phyloP scores from a whole-genome alignment of 2,888 invertebrate species.

The Xestia rhomboidea region DNA sequence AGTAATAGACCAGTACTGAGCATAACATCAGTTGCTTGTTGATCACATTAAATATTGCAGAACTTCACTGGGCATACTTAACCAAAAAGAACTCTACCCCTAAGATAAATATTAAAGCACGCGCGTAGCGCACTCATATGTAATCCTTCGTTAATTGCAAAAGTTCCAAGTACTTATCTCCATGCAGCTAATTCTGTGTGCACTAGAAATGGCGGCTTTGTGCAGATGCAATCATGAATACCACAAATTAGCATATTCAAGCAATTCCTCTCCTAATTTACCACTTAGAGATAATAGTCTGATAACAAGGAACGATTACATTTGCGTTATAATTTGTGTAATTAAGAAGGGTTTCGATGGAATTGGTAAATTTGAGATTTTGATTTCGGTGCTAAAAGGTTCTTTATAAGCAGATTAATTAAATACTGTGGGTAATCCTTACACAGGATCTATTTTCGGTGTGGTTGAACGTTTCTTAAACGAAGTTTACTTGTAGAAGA shows the following conservation, averaged over 20 bases:
- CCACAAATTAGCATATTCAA: conserved; percentile 48
- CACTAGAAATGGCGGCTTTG: conserved; percentile 35
- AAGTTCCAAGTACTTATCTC: conserved; percentile 43
- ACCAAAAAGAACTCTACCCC: neutral
- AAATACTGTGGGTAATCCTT: conserved; percentile 7
- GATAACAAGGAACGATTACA: conserved; percentile 31
- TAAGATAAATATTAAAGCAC: conserved; percentile 8
- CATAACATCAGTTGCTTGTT: too few relatives aligned
- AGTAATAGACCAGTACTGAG: neutral
- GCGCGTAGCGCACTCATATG: neutral
- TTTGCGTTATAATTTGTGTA: conserved; percentile 29
- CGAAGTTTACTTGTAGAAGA: neutral
- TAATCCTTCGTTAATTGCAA: conserved; percentile 47
- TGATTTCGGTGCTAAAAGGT: neutral
- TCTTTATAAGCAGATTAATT: neutral
- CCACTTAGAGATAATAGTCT: conserved; percentile 26
- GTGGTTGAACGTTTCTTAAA: neutral
- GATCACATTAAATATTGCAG: neutral
- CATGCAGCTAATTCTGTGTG: conserved; percentile 19
- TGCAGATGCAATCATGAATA: conserved; percentile 44
- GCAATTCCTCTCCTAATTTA: conserved; percentile 35
- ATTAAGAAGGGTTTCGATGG: neutral
- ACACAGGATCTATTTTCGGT: neutral
- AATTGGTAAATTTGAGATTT: conserved; percentile 11
- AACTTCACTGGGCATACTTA: neutral